phyloP scores from a whole-genome alignment of 2,797 vertebrate species.

The Gymnodraco acuticeps region DNA sequence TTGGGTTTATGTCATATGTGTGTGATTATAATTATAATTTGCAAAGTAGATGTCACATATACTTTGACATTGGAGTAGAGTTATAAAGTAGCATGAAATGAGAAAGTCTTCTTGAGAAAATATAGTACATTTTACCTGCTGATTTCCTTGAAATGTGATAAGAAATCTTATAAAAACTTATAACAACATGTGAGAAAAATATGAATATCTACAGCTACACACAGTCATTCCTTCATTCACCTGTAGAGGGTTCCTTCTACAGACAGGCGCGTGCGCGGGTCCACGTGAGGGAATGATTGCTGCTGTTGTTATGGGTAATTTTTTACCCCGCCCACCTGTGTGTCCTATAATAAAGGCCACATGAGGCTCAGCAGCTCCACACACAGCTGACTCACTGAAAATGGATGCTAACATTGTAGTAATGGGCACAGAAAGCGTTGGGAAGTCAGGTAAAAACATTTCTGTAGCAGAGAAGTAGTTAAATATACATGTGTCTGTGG shows the following conservation, averaged over 20 bases:
- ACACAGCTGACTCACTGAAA: constrained; percentile 40
- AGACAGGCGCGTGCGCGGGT: background rate
- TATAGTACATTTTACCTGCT: background rate
- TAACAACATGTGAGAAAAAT: background rate
- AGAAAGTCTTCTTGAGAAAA: background rate
- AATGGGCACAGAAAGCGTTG: constrained; percentile 88
- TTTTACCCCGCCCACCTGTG: constrained; percentile 50
- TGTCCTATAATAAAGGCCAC: constrained; percentile 36
- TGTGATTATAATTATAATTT: background rate
- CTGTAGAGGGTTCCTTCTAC: background rate
- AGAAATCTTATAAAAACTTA: background rate
- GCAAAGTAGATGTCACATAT: background rate
- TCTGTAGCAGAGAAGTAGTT: background rate
- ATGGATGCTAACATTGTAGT: constrained; percentile 89
- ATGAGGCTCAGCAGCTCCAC: constrained; percentile 21
- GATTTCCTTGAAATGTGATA: background rate
- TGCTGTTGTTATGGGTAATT: background rate
- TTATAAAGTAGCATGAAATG: background rate
- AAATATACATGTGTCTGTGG: background rate
- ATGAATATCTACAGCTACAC: too few relatives aligned
- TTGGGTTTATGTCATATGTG: background rate
- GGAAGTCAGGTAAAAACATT: constrained; percentile 86
- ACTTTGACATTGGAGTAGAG: background rate
- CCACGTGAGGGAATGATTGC: constrained; percentile 21
- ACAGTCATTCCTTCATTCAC: background rate